Evolutionary conservation across 2,797 vertebrate genomes (phyloP).

Genomic region (Denticeps clupeoides): DNA sequence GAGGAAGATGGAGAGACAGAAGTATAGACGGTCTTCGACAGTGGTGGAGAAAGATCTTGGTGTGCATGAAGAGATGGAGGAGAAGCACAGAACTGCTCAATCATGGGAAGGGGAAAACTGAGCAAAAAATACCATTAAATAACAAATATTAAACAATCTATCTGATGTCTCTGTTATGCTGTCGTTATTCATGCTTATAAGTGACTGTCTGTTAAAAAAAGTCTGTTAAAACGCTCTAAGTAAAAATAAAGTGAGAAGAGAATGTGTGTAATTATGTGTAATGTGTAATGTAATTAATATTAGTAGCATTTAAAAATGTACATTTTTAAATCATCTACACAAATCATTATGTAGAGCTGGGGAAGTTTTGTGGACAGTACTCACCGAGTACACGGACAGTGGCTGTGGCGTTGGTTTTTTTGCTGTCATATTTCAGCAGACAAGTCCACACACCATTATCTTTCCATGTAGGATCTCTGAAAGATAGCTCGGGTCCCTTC

Average conservation of each 20-base stretch:
- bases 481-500: accelerated
- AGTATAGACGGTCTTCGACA: constrained; percentile 23
- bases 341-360: no score
- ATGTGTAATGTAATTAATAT: background rate
- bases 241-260: no score
- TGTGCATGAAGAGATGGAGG: background rate
- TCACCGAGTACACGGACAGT: constrained; percentile 44
- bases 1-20: constrained; percentile 37
- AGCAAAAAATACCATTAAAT: no score
- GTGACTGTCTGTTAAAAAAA: no score
- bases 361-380: no score
- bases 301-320: background rate
- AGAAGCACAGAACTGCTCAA: background rate
- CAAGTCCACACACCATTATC: constrained; percentile 45
- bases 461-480: accelerated
- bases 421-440: accelerated
- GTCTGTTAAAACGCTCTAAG: no score
- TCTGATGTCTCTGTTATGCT: no score
- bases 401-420: background rate
- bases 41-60: constrained; percentile 37
- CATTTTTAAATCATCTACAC: background rate
- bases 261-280: background rate
- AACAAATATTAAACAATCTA: no score
- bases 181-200: no score
- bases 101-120: no score